These are phyloP conservation scores for Fukomys damarensis DNA, from an alignment of 2,113 vertebrate species.

Conservation along the genomic window DNA sequence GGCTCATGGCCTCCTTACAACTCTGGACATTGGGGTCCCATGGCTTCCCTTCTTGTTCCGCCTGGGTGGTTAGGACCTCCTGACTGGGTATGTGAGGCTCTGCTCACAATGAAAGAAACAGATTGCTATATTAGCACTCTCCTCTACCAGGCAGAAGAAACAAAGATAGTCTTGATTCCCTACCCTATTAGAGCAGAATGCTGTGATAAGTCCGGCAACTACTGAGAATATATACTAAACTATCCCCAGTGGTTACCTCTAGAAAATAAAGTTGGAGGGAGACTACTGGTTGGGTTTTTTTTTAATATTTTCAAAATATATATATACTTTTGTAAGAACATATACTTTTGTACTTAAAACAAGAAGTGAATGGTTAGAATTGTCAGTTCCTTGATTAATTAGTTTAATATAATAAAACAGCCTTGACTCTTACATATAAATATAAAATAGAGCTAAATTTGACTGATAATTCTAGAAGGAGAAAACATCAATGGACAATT, in stretches of 20 bases:
- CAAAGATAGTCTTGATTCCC: constrained; percentile 36
- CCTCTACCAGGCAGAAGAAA: constrained; percentile 30
- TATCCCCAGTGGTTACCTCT: neutral
- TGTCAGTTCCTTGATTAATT: neutral
- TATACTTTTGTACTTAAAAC: constrained; percentile 35
- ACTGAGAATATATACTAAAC: neutral
- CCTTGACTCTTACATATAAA: neutral
- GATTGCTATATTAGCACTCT: constrained; percentile 24
- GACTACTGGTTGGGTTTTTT: neutral
- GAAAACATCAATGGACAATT: neutral
- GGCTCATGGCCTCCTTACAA: constrained; percentile 54
- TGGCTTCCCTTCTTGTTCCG: constrained; percentile 66
- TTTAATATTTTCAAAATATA: neutral
- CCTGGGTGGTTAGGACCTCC: constrained; percentile 55
- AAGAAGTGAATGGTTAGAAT: neutral
- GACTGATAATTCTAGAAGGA: neutral
- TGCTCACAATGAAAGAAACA: constrained; percentile 63
- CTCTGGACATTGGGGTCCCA: constrained; percentile 65
- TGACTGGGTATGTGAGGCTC: constrained; percentile 73
- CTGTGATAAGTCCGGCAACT: neutral
- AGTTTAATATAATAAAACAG: neutral
- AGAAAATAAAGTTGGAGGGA: neutral
- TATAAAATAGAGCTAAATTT: neutral
- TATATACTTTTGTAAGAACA: neutral
- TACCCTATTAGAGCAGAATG: neutral